Conservation (phyloP, 2,797 vertebrate species). For the Mus spretus region DNA sequence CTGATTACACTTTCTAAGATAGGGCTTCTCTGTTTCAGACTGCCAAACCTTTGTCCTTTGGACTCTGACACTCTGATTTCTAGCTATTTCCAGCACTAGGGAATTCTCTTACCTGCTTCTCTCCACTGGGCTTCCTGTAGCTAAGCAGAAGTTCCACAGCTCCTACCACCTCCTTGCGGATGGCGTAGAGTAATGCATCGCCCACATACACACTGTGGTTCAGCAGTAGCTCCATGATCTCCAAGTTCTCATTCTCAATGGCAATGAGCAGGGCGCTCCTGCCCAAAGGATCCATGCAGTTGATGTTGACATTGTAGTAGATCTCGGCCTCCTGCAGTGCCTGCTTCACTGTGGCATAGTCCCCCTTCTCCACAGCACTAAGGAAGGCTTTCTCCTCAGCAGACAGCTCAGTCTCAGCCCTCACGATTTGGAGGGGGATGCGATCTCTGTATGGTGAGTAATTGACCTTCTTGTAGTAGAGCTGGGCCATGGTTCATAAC, state of each 20-base stretch:
- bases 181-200: conserved; percentile 97
- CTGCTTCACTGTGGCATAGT: conserved; percentile 97
- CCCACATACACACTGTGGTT: conserved; percentile 96
- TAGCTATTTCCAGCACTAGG: neutral
- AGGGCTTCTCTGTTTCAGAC: neutral
- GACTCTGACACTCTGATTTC: neutral
- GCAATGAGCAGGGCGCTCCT: conserved; percentile 97
- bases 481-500: conserved; percentile 93
- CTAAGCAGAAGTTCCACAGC: conserved; percentile 97
- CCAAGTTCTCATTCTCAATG: conserved; percentile 98
- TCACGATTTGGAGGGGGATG: conserved; percentile 96
- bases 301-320: conserved; percentile 98
- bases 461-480: conserved; percentile 98
- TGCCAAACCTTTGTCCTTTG: neutral
- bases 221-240: conserved; percentile 97
- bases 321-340: conserved; percentile 96
- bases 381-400: conserved; percentile 96
- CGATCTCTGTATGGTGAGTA: conserved; percentile 97
- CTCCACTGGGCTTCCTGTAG: conserved; percentile 94
- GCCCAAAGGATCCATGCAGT: conserved; percentile 97
- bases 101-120: conserved; percentile 93
- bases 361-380: conserved; percentile 97
- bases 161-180: conserved; percentile 97
- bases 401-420: conserved; percentile 96
- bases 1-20: conserved; percentile 19